phyloP scores from a whole-genome alignment of 2,797 vertebrate genomes.

The Meda fulgida region DNA sequence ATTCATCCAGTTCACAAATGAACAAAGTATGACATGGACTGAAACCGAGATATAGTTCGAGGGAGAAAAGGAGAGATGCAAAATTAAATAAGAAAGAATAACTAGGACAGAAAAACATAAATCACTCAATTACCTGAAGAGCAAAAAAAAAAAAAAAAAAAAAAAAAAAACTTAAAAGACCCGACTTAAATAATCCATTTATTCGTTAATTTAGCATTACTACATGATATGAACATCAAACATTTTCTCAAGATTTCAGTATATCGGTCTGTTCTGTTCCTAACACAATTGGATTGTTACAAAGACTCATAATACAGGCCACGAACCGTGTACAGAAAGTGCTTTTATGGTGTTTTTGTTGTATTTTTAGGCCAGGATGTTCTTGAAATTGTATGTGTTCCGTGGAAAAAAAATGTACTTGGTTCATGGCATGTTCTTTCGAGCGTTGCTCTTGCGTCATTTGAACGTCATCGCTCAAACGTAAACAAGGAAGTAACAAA shows the following conservation, averaged over 20 bases:
- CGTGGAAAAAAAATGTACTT: not conserved
- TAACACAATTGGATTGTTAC: not conserved
- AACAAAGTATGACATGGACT: not conserved
- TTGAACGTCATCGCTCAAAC: conserved; percentile 19
- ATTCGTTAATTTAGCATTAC: not conserved
- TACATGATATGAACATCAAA: not conserved
- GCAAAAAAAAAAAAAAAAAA: not conserved
- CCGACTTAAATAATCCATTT: not conserved
- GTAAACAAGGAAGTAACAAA: conserved; percentile 40
- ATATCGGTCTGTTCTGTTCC: not conserved
- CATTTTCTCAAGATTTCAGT: not conserved
- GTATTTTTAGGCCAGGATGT: not conserved
- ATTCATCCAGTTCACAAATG: not conserved
- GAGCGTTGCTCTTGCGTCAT: conserved; percentile 8
- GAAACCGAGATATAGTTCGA: not conserved
- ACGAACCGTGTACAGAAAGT: no score
- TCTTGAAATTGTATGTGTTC: not conserved
- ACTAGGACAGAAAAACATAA: not conserved
- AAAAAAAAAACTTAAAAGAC: not conserved
- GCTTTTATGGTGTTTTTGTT: not conserved
- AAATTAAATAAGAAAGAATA: not conserved
- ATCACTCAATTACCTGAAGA: no score
- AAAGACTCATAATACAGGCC: not conserved
- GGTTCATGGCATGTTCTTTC: not conserved
- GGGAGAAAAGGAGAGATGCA: not conserved